A percentile compares a stretch with the other conserved stretches of the same genome.
These are phyloP conservation scores for Steinernema carpocapsae DNA, from an alignment of 2,888 invertebrate genomes.

Conservation along the genomic window DNA sequence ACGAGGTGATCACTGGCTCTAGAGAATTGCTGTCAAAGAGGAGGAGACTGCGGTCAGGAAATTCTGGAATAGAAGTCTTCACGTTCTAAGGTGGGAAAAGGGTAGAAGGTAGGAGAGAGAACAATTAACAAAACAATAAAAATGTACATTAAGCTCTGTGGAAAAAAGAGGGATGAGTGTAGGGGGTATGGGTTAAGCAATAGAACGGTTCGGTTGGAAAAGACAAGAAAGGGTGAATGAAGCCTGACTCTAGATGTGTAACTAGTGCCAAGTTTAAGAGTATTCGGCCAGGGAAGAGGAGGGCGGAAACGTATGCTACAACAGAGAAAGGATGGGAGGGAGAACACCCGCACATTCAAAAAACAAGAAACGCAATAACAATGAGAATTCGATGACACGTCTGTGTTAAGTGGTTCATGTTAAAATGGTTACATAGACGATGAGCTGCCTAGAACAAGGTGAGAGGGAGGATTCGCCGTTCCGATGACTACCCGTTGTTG, in stretches of 20 bases:
- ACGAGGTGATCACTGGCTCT: background rate
- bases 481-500: conserved; percentile 27
- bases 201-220: background rate
- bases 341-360: background rate
- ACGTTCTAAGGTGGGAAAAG: background rate
- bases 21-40: too few relatives aligned
- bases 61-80: conserved; percentile 8
- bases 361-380: background rate
- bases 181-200: too few relatives aligned
- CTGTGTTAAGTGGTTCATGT: background rate
- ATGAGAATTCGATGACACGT: background rate
- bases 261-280: too few relatives aligned
- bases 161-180: too few relatives aligned
- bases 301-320: too few relatives aligned
- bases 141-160: conserved; percentile 20
- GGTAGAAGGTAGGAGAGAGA: background rate
- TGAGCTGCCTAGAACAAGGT: too few relatives aligned
- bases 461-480: too few relatives aligned
- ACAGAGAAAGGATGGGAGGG: too few relatives aligned
- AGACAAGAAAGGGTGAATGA: too few relatives aligned
- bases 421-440: too few relatives aligned
- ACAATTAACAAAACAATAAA: background rate
- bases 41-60: background rate
- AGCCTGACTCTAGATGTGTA: too few relatives aligned
- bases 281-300: too few relatives aligned